Evolutionary conservation across 2,797 vertebrate species (phyloP).

Genomic region (Oophaga sylvatica): DNA sequence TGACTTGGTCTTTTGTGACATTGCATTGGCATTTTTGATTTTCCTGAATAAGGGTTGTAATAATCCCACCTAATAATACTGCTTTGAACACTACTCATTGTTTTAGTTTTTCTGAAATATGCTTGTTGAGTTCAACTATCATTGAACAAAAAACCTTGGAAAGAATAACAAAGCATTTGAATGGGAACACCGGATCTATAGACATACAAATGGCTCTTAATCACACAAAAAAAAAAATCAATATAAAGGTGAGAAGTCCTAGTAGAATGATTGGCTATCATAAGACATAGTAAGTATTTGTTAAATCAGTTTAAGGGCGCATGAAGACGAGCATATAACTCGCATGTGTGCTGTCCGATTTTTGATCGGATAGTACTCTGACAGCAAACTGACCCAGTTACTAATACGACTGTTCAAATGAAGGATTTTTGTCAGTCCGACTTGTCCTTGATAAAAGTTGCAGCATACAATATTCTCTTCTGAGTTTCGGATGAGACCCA

Average conservation of each 20-base stretch:
- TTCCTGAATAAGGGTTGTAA: neutral
- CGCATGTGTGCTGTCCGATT: no score
- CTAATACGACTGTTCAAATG: no score
- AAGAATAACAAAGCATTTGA: neutral
- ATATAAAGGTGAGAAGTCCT: conserved; percentile 6
- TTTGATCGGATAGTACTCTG: no score
- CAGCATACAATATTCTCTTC: no score
- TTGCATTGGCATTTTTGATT: neutral
- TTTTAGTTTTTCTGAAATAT: neutral
- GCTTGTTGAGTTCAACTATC: conserved; percentile 1
- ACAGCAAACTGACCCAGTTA: no score
- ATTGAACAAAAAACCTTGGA: conserved; percentile 35
- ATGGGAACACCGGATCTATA: neutral
- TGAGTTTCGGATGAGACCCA: no score
- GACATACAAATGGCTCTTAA: neutral
- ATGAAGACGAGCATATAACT: no score
- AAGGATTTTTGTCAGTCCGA: no score
- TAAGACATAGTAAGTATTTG: no score
- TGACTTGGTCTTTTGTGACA: neutral
- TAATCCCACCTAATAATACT: neutral
- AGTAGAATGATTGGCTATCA: neutral
- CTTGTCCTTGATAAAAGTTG: no score
- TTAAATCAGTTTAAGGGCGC: neutral
- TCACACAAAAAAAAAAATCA: neutral
- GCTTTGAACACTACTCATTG: neutral